These are phyloP conservation scores for Pseudochirops cupreus DNA, from an alignment of 2,797 vertebrate species.

Conservation along the genomic window DNA sequence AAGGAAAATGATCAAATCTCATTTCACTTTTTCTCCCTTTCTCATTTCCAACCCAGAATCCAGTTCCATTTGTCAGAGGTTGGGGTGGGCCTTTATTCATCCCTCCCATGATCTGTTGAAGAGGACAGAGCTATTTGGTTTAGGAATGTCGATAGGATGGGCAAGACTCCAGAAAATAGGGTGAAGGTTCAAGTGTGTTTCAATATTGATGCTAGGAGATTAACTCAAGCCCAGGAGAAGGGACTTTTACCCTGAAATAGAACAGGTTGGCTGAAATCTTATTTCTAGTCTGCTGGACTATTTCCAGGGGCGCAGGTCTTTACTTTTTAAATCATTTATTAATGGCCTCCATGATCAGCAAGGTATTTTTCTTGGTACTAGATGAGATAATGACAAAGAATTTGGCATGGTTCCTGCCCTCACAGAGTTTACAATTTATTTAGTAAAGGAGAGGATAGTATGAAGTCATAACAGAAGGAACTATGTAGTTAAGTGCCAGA, in stretches of 20 bases:
- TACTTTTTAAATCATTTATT: neutral
- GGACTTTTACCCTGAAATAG: neutral
- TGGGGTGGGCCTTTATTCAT: neutral
- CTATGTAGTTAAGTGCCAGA: neutral
- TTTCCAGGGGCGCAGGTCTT: neutral
- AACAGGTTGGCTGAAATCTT: neutral
- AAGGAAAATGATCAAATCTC: neutral
- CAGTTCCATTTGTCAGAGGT: neutral
- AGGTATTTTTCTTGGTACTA: neutral
- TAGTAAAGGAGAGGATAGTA: neutral
- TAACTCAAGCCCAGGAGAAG: neutral
- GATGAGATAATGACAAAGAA: neutral
- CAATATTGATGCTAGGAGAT: neutral
- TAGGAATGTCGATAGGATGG: neutral
- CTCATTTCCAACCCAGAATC: neutral
- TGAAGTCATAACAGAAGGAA: neutral
- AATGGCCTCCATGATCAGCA: neutral
- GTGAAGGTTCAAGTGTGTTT: neutral
- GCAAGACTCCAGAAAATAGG: neutral
- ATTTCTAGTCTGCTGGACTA: neutral
- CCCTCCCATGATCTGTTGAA: fast-evolving
- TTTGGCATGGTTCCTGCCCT: neutral
- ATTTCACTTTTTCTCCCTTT: neutral
- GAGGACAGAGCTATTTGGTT: fast-evolving
- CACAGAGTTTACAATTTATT: neutral